Evolutionary conservation across 2,113 vertebrate species (phyloP).

Genomic region (Capra hircus): DNA sequence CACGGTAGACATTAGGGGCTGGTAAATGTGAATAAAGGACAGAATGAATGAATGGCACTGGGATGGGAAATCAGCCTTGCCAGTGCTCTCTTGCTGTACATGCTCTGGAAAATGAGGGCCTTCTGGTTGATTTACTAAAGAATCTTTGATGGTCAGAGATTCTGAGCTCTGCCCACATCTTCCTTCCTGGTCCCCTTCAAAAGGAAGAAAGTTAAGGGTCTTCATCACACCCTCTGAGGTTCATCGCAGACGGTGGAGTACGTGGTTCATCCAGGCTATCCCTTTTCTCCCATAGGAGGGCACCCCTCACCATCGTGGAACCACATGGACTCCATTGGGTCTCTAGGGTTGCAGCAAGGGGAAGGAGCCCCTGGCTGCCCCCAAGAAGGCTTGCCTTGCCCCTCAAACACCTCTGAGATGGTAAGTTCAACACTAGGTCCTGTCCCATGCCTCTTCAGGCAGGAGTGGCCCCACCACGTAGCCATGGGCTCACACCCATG

Average conservation of each 20-base stretch:
- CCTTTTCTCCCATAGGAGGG: constrained; percentile 29
- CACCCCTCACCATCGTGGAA: background rate
- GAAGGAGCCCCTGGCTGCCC: background rate
- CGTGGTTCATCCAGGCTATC: background rate
- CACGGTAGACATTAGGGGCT: background rate
- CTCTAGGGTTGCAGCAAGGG: background rate
- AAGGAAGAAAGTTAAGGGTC: background rate
- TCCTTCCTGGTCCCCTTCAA: background rate
- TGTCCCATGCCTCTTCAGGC: background rate
- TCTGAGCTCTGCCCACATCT: background rate
- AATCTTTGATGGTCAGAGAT: background rate
- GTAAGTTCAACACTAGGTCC: constrained; percentile 39
- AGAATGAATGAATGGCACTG: background rate
- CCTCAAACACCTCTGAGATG: constrained; percentile 23
- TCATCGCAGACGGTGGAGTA: background rate
- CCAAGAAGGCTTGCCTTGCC: background rate
- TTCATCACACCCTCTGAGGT: background rate
- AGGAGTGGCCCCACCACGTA: background rate
- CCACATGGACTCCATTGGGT: constrained; percentile 29
- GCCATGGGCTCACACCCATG: background rate
- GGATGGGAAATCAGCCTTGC: background rate
- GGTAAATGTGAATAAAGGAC: background rate
- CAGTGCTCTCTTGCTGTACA: background rate
- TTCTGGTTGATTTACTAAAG: background rate
- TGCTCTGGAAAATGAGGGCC: background rate